Conservation (phyloP, 2,797 vertebrate genomes). For the Tenualosa thibaudeaui region DNA sequence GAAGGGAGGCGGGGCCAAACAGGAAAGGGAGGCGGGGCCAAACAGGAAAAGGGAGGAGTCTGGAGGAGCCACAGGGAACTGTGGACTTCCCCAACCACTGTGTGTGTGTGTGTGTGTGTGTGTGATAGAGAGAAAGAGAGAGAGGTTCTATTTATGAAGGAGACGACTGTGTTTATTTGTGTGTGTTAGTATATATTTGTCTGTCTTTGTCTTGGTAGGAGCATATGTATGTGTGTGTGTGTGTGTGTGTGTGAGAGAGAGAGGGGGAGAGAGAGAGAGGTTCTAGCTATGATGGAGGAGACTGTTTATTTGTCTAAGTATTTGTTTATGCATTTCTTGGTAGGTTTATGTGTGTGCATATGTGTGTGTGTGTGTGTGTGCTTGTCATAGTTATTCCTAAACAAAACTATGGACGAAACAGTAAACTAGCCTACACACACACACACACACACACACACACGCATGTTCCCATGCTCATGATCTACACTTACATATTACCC, state of each 20-base stretch:
- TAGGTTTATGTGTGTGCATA: no score
- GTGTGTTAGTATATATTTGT: not conserved
- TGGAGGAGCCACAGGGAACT: slow-evolving; percentile 33
- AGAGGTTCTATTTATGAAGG: not conserved
- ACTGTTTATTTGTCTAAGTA: no score
- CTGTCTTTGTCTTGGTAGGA: not conserved
- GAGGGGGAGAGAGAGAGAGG: no score
- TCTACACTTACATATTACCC: no score
- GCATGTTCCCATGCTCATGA: no score
- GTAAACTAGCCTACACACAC: no score
- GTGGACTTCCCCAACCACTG: slow-evolving; percentile 10
- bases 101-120: not conserved
- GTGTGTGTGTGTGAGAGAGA: not conserved
- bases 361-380: no score
- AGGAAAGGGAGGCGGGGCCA: slow-evolving; percentile 32
- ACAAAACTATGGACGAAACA: no score
- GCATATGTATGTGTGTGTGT: not conserved
- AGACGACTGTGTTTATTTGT: not conserved
- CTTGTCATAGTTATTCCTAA: no score
- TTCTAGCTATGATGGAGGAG: no score
- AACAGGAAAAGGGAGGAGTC: slow-evolving; percentile 32
- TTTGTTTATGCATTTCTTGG: no score
- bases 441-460: no score
- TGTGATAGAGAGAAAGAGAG: not conserved
- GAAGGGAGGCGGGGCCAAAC: slow-evolving; percentile 40